Conservation (phyloP, 2,888 invertebrate species). For the Acanthosepion pharaonis region DNA sequence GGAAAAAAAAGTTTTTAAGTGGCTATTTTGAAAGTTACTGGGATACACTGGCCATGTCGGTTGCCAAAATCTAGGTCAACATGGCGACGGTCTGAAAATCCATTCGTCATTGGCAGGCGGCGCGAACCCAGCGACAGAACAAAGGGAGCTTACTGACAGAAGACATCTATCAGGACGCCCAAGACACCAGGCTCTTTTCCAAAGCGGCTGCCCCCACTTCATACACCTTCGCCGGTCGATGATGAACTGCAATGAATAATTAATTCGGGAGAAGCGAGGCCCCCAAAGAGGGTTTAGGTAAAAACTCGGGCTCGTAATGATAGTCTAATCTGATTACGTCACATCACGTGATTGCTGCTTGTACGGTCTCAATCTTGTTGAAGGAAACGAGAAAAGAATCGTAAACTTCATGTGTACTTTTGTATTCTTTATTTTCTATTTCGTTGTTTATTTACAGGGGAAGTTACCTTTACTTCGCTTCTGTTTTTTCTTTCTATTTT, state of each 20-base stretch:
- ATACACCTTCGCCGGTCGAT: background rate
- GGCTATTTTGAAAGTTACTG: conserved; percentile 20
- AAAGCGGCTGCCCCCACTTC: background rate
- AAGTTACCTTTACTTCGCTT: too few relatives aligned
- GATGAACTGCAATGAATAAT: conserved; percentile 33
- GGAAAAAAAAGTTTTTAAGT: background rate
- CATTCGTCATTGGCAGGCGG: background rate
- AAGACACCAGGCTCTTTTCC: conserved; percentile 33
- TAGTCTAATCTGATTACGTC: conserved; percentile 33
- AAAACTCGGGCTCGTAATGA: background rate
- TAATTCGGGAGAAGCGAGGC: conserved; percentile 6
- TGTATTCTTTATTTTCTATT: background rate
- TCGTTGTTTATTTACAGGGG: background rate
- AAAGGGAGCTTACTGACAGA: conserved; percentile 13
- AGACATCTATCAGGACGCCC: conserved; percentile 9
- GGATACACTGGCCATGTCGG: background rate
- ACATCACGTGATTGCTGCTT: background rate
- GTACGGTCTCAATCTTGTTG: background rate
- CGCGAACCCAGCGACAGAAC: background rate
- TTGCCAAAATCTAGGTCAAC: background rate
- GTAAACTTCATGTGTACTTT: background rate
- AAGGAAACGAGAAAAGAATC: background rate
- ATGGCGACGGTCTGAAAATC: conserved; percentile 11
- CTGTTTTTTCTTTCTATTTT: too few relatives aligned
- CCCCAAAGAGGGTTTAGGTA: conserved; percentile 20